A percentile compares a stretch with the other conserved stretches of the same genome.
Conservation (phyloP, 2,888 invertebrate genomes). For the Mesorhabditis belari region DNA sequence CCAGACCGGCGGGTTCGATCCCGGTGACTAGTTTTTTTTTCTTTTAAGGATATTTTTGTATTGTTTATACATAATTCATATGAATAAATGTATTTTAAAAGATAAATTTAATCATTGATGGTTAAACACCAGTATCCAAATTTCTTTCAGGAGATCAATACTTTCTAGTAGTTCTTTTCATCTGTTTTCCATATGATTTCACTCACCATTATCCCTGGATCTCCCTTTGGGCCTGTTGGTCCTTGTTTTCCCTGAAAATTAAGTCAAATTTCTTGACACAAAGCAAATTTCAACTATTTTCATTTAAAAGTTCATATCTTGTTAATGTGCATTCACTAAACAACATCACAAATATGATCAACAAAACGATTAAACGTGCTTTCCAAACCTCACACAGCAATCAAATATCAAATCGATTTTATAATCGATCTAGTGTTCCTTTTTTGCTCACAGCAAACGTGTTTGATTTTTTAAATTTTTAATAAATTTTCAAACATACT, state of each 20-base stretch:
- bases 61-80: no score
- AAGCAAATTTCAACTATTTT: neutral
- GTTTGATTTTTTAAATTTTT: no score
- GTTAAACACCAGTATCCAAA: no score
- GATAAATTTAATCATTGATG: no score
- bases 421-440: neutral
- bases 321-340: neutral
- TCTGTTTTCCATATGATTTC: no score
- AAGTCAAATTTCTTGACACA: neutral
- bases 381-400: conserved; percentile 1
- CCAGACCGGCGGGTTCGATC: no score
- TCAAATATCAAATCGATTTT: no score
- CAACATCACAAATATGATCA: conserved; percentile 5
- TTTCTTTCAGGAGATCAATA: no score
- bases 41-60: no score
- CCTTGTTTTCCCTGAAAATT: conserved; percentile 41
- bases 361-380: neutral
- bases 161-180: no score
- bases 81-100: no score
- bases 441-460: neutral
- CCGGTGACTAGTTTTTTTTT: no score
- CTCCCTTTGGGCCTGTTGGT: conserved; percentile 38
- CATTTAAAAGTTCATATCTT: neutral
- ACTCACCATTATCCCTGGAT: conserved; percentile 33
- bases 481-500: conserved; percentile 27